Conservation (phyloP, 92 coral and sea anemone genomes). For the Porites evermanni region DNA sequence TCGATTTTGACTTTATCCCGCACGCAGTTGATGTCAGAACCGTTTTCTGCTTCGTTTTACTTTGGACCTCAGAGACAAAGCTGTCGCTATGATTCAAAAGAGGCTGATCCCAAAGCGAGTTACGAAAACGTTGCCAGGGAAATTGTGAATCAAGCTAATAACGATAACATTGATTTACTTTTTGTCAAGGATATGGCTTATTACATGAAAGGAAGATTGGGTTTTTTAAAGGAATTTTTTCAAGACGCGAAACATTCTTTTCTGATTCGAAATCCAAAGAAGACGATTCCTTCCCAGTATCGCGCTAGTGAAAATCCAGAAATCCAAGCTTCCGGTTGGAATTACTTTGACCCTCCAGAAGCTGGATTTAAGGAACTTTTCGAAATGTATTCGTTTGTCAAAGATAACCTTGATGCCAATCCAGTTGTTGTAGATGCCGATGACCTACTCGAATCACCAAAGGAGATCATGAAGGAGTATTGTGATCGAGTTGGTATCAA, state of each 20-base stretch:
- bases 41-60: not conserved
- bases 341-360: conserved; percentile 73
- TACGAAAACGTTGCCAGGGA: conserved; percentile 43
- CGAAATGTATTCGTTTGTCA: conserved; percentile 67
- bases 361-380: conserved; percentile 73
- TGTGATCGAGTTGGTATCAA: conserved; percentile 64
- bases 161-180: conserved; percentile 59
- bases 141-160: conserved; percentile 39
- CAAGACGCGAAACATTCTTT: conserved; percentile 74
- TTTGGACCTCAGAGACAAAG: conserved; percentile 29
- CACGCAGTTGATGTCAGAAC: not conserved
- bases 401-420: conserved; percentile 35
- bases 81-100: conserved; percentile 1
- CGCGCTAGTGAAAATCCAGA: conserved; percentile 56
- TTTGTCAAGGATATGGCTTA: conserved; percentile 81
- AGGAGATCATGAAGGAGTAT: conserved; percentile 52
- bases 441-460: conserved; percentile 58
- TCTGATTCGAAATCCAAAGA: conserved; percentile 70
- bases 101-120: not conserved
- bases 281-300: conserved; percentile 68
- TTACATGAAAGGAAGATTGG: conserved; percentile 52
- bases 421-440: conserved; percentile 75
- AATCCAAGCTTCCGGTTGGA: conserved; percentile 68
- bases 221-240: conserved; percentile 58
- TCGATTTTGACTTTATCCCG: conserved; percentile 48